Conservation (phyloP, 2,888 invertebrate species). For the Ligdia adustata region DNA sequence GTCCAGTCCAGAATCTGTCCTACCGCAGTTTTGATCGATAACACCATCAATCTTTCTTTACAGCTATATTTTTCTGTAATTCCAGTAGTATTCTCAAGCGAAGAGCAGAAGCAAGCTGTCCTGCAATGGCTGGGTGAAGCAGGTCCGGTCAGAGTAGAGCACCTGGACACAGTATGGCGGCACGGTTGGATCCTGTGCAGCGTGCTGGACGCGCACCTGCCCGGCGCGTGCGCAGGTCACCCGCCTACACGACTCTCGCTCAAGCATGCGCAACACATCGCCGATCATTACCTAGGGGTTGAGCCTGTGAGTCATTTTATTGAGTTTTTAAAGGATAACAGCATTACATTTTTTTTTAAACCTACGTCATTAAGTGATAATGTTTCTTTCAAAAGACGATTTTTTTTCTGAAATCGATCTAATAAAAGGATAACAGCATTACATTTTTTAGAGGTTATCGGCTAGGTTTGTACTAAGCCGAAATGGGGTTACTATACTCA, state of each 20-base stretch:
- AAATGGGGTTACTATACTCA: too few relatives aligned
- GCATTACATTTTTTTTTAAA: too few relatives aligned
- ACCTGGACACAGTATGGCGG: slow-evolving; percentile 82
- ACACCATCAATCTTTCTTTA: too few relatives aligned
- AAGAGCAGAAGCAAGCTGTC: slow-evolving; percentile 69
- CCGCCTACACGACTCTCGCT: slow-evolving; percentile 72
- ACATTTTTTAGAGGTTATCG: too few relatives aligned
- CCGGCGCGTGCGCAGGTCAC: slow-evolving; percentile 85
- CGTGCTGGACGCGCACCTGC: slow-evolving; percentile 82
- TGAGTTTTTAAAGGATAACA: too few relatives aligned
- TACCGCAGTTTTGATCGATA: too few relatives aligned
- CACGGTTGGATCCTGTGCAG: slow-evolving; percentile 86
- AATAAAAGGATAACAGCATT: too few relatives aligned
- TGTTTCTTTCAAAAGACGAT: too few relatives aligned
- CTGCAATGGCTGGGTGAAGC: slow-evolving; percentile 72
- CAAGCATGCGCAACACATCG: slow-evolving; percentile 84
- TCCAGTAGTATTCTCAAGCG: slow-evolving; percentile 74
- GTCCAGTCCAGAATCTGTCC: too few relatives aligned
- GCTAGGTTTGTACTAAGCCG: too few relatives aligned
- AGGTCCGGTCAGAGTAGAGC: slow-evolving; percentile 67
- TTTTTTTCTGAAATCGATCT: too few relatives aligned
- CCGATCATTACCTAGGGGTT: slow-evolving; percentile 85
- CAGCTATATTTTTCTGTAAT: slow-evolving; percentile 14
- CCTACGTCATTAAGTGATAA: too few relatives aligned
- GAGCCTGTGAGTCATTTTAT: slow-evolving; percentile 83